These are phyloP conservation scores for Temnothorax curvispinosus DNA, from an alignment of 1,140 invertebrate species.

Conservation along the genomic window DNA sequence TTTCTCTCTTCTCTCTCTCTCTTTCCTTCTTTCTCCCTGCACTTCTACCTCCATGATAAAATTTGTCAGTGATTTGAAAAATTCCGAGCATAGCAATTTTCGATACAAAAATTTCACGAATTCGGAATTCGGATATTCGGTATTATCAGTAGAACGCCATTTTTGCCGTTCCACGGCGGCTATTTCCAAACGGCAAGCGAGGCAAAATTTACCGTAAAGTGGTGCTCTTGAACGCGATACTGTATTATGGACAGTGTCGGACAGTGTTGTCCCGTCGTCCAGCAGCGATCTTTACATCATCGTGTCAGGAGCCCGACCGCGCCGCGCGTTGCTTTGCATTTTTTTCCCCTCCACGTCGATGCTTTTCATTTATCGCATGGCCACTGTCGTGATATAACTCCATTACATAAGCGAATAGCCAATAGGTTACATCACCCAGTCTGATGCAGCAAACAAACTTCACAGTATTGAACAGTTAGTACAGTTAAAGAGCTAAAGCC, in stretches of 20 bases:
- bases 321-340: constrained; percentile 28
- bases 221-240: not conserved
- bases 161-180: constrained; percentile 2
- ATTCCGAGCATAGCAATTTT: constrained; percentile 7
- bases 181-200: constrained; percentile 17
- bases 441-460: constrained; percentile 51
- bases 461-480: constrained; percentile 6
- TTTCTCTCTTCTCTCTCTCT: not conserved
- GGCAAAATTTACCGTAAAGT: not conserved
- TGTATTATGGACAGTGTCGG: not conserved
- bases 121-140: not conserved
- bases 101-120: not conserved
- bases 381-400: constrained; percentile 12
- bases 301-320: not conserved
- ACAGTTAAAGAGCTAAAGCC: constrained; percentile 48
- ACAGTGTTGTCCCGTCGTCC: not conserved
- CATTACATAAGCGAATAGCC: constrained; percentile 45
- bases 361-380: constrained; percentile 36
- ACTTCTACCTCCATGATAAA: not conserved
- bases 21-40: not conserved
- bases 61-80: constrained; percentile 6
- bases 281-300: constrained; percentile 23
- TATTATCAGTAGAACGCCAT: constrained; percentile 14
- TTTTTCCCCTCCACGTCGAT: not conserved
- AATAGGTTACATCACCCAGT: not conserved